Evolutionary conservation across 2,888 invertebrate species (phyloP).

Genomic region (Chrysolina americana): DNA sequence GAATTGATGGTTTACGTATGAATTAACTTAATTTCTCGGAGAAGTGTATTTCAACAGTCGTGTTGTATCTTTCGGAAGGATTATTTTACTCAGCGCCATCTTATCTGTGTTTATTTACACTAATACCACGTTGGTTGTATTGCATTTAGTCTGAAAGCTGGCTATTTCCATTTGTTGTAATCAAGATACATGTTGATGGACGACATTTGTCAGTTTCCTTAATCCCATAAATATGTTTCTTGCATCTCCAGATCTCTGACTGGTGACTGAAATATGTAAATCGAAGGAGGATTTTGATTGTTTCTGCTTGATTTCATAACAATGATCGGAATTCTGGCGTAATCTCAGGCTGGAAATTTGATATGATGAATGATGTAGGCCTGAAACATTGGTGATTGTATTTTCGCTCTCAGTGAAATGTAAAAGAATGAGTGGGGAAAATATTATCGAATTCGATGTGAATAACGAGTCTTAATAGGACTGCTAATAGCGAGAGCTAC

Average conservation of each 20-base stretch:
- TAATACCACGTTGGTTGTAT: no score
- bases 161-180: background rate
- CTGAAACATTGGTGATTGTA: background rate
- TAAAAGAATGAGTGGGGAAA: background rate
- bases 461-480: no score
- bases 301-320: background rate
- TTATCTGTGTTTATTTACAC: no score
- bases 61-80: no score
- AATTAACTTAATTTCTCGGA: no score
- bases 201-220: background rate
- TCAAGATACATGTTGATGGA: background rate
- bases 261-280: background rate
- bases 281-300: background rate
- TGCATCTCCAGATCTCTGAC: background rate
- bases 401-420: background rate
- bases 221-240: background rate
- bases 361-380: background rate
- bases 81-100: no score
- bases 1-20: no score
- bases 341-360: background rate
- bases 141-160: no score
- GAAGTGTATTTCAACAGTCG: no score
- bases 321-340: background rate
- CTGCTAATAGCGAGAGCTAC: no score
- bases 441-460: no score